These are phyloP conservation scores for Holotrichia oblita DNA, from an alignment of 1,140 invertebrate species.

Conservation along the genomic window DNA sequence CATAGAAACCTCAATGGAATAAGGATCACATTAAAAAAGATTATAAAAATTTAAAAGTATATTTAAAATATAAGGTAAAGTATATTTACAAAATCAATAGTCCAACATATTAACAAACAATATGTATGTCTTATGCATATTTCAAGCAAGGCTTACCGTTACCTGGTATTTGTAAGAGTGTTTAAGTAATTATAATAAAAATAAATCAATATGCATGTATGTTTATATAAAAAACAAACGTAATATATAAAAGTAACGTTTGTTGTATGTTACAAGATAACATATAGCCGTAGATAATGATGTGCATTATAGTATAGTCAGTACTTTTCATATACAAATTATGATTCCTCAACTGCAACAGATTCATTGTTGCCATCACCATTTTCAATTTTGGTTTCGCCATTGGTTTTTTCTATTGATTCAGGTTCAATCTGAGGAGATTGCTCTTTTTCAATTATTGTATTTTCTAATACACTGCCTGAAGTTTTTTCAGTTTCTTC, in stretches of 20 bases:
- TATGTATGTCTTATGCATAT: neutral
- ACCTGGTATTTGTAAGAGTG: slow-evolving; percentile 32
- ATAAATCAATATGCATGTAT: slow-evolving; percentile 36
- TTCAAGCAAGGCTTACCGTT: slow-evolving; percentile 25
- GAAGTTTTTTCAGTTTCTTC: slow-evolving; percentile 19
- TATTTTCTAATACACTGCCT: slow-evolving; percentile 29
- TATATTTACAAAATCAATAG: slow-evolving; percentile 41
- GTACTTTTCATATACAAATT: slow-evolving; percentile 31
- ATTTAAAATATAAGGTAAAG: slow-evolving; percentile 41
- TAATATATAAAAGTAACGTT: neutral
- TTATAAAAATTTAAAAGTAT: slow-evolving; percentile 37
- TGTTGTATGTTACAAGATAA: neutral
- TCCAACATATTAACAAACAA: slow-evolving; percentile 12
- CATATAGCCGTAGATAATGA: slow-evolving; percentile 17
- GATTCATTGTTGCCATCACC: slow-evolving; percentile 40
- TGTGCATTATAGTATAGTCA: slow-evolving; percentile 36
- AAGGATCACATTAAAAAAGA: slow-evolving; percentile 2
- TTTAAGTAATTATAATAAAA: slow-evolving; percentile 23
- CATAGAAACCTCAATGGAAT: neutral
- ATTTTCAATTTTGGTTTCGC: slow-evolving; percentile 38
- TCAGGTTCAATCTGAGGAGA: slow-evolving; percentile 22
- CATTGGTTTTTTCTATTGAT: slow-evolving; percentile 39
- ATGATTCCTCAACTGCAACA: slow-evolving; percentile 32
- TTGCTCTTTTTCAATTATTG: slow-evolving; percentile 34
- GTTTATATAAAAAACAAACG: slow-evolving; percentile 31